Percentiles rank a stretch among this genome's conserved stretches.
These are phyloP conservation scores for Tridacna gigas DNA, from an alignment of 2,888 invertebrate species.

Conservation along the genomic window DNA sequence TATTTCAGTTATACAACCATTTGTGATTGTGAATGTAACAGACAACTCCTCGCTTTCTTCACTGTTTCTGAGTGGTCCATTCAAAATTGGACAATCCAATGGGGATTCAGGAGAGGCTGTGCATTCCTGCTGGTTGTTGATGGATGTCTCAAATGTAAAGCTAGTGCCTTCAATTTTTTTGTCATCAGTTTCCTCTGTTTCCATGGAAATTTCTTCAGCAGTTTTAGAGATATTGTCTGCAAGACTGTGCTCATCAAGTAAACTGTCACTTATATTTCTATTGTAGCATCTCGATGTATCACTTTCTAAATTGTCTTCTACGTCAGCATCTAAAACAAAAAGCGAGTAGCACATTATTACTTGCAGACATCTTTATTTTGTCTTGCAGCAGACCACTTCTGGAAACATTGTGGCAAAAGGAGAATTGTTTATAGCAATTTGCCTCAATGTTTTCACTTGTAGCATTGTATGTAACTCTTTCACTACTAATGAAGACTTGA, in stretches of 20 bases:
- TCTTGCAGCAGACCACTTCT: too few species aligned
- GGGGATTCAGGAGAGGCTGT: background rate
- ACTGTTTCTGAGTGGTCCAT: slow-evolving; percentile 33
- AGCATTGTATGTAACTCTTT: too few species aligned
- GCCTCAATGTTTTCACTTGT: too few species aligned
- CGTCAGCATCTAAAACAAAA: slow-evolving; percentile 82
- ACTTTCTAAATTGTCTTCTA: slow-evolving; percentile 84
- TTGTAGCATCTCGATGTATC: slow-evolving; percentile 74
- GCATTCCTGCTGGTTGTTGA: background rate
- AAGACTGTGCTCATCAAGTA: slow-evolving; percentile 8
- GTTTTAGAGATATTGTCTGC: slow-evolving; percentile 11
- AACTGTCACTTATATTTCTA: slow-evolving; percentile 53
- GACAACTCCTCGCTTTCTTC: slow-evolving; percentile 29
- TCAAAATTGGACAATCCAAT: slow-evolving; percentile 21
- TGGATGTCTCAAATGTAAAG: slow-evolving; percentile 19
- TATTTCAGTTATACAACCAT: slow-evolving; percentile 41
- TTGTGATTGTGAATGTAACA: slow-evolving; percentile 44
- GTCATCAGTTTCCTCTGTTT: background rate
- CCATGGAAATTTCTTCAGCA: background rate
- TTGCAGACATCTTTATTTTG: too few species aligned
- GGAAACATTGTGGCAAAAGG: too few species aligned
- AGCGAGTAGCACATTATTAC: too few species aligned
- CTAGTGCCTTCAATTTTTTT: background rate
- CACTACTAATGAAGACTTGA: too few species aligned
- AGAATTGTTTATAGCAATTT: too few species aligned